Percentiles rank a stretch among this genome's conserved stretches.
Evolutionary conservation across 2,113 vertebrate species (phyloP).

Genomic region (Dicaeum eximium): DNA sequence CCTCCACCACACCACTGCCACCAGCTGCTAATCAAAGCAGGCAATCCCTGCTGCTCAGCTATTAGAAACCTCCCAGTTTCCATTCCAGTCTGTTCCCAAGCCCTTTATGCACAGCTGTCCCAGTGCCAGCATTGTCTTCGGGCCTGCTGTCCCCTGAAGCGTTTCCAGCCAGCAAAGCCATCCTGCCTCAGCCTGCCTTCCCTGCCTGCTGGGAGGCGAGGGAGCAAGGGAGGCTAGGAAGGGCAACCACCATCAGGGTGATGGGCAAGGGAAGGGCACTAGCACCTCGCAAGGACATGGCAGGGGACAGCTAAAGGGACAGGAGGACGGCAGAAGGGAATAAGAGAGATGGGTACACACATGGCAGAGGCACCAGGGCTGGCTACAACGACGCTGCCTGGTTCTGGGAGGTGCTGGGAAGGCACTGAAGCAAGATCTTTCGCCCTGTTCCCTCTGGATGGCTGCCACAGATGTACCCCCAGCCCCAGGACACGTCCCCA

Average conservation of each 20-base stretch:
- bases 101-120: constrained; percentile 23
- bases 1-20: not conserved
- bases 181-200: not conserved
- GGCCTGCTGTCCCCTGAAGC: not conserved
- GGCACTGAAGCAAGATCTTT: fast-evolving
- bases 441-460: no score
- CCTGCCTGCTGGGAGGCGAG: not conserved
- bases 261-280: fast-evolving
- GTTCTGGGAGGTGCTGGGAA: fast-evolving
- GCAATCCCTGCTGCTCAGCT: not conserved
- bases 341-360: fast-evolving
- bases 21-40: not conserved
- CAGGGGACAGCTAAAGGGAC: not conserved
- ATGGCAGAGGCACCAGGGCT: not conserved
- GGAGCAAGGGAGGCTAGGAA: not conserved
- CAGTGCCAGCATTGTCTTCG: constrained; percentile 37
- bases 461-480: fast-evolving
- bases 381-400: fast-evolving
- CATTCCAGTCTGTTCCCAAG: not conserved
- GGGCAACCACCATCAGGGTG: not conserved
- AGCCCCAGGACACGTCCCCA: fast-evolving
- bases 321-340: not conserved
- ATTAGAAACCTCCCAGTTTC: constrained; percentile 27
- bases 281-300: fast-evolving
- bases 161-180: not conserved